Conservation (phyloP, 1,140 invertebrate species). For the Scaptomyza pallida region DNA sequence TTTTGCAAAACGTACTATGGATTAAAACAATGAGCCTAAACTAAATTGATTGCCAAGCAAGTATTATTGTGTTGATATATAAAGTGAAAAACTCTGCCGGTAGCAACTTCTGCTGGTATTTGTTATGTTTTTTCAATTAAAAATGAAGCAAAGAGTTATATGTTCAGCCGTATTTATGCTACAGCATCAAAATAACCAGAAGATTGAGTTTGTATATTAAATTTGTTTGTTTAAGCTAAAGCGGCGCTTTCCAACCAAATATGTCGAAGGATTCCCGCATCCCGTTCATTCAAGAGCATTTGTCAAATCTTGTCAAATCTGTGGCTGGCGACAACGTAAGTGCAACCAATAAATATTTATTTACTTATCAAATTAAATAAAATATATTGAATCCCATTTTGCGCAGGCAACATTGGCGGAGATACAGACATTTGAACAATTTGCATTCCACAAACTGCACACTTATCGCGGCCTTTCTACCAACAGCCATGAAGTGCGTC, state of each 20-base stretch:
- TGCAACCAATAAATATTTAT: not conserved
- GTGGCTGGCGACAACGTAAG: conserved; percentile 56
- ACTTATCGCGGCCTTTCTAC: conserved; percentile 49
- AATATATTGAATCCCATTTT: not conserved
- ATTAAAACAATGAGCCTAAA: not conserved
- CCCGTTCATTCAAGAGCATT: conserved; percentile 30
- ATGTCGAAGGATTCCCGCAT: conserved; percentile 19
- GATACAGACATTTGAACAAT: conserved; percentile 32
- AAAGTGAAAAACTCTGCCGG: not conserved
- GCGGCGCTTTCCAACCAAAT: not conserved
- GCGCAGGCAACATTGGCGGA: conserved; percentile 26
- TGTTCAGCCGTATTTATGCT: not conserved
- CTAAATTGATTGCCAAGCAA: no score
- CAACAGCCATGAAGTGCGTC: conserved; percentile 55
- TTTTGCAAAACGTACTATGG: not conserved
- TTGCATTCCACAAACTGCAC: conserved; percentile 49
- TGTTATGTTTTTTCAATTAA: not conserved
- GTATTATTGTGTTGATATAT: not conserved
- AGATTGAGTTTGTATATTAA: not conserved
- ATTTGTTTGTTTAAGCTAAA: no score
- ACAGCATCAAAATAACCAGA: not conserved
- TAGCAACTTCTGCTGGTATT: not conserved
- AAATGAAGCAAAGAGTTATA: not conserved
- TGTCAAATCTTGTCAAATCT: conserved; percentile 55
- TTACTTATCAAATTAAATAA: not conserved